These are phyloP conservation scores for Neostethus bicornis DNA, from an alignment of 2,797 vertebrate species.

Conservation along the genomic window DNA sequence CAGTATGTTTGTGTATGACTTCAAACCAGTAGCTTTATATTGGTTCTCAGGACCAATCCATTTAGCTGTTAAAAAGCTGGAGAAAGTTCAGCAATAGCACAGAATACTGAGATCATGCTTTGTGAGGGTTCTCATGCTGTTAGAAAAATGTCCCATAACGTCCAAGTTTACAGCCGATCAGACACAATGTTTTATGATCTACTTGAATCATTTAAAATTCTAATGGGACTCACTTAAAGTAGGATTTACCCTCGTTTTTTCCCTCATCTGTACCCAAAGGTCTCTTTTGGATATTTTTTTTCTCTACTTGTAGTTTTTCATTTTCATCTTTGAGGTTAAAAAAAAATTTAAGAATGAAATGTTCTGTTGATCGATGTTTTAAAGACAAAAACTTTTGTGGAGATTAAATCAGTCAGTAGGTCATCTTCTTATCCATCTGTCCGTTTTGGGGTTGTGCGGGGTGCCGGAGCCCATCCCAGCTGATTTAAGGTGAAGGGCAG, in stretches of 20 bases:
- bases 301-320: too few relatives aligned
- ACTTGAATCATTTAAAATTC: neutral
- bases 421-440: too few relatives aligned
- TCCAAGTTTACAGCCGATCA: too few relatives aligned
- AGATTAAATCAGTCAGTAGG: too few relatives aligned
- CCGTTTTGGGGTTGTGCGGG: too few relatives aligned
- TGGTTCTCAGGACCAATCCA: conserved; percentile 19
- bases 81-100: neutral
- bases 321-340: too few relatives aligned
- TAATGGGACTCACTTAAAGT: neutral
- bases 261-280: neutral
- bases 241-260: too few relatives aligned
- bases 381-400: neutral
- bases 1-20: conserved; percentile 35
- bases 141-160: neutral
- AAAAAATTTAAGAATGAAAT: too few relatives aligned
- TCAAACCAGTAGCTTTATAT: conserved; percentile 19
- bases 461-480: too few relatives aligned
- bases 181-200: too few relatives aligned
- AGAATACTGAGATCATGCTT: neutral
- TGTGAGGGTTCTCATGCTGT: neutral
- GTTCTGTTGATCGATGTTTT: neutral
- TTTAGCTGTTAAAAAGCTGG: neutral
- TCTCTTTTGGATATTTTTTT: neutral
- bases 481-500: too few relatives aligned